Evolutionary conservation across 2,888 invertebrate species (phyloP), one percentile per base, ranked within the genome.

Genomic region (Eurois occulta): DNA sequence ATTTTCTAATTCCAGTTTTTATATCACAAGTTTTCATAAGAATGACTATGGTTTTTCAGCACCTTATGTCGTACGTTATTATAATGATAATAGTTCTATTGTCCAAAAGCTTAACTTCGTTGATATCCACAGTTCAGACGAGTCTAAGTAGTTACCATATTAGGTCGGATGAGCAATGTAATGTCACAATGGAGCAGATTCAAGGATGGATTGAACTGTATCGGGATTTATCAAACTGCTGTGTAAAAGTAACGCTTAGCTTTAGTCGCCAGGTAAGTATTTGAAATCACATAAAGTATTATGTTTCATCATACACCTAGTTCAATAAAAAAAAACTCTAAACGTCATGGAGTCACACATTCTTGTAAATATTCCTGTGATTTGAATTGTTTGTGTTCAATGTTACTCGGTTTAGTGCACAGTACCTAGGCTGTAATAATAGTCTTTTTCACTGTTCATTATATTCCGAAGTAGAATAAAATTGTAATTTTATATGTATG

Each of bases 131-230:
- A 5, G 32, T 43, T 62, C 62, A 60, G 28, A 60, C 16, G 3
- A 0, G 24, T 60, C 16, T 10, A 1, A 32, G 13, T 58, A 55
- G 24, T 24, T 41, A 8, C 8, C 28, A 58, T 32, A 24, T 60
- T 24, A 43, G 10, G 21, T 41, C 24, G 8, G 16, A 71, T 62
- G 71, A 71, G 32, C 71, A 28, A 62, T 32, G 32, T 24, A 21
- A 43, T 43, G 43, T 71, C 21, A 71, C 41, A 10, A 32, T 24
- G 41, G 62, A 71, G 24, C 28, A 43, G 24, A 62, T 71, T 43
- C 60, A 32, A 62, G 32, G 5, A 43, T 71, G 71, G 71, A 24
- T 62, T 71, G 41, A 71, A 60, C 41, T 71, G 16, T 71, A 71
- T 71, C 21, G 28, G 32, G 60, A 60, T 71, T 43, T 71, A 11